phyloP scores from a whole-genome alignment of 1,140 invertebrate species.

The Lepidotrigona ventralis region DNA sequence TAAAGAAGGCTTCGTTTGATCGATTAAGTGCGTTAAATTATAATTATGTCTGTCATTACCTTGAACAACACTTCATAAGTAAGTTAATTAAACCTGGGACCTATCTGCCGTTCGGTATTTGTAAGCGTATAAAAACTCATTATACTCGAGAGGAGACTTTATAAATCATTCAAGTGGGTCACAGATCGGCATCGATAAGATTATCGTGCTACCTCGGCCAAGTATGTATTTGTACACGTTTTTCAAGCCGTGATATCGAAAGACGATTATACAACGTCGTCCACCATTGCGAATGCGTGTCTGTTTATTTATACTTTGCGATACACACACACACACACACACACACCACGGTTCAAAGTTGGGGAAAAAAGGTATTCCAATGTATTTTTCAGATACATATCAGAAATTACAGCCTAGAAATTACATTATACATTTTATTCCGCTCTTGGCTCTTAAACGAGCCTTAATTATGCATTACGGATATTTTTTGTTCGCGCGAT shows the following conservation, averaged over 20 bases:
- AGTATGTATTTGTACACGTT: slow-evolving; percentile 7
- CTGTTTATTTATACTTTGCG: slow-evolving; percentile 11
- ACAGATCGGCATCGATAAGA: slow-evolving; percentile 31
- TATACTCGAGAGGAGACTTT: slow-evolving; percentile 17
- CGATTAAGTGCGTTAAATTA: neutral
- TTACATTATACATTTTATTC: too few relatives aligned
- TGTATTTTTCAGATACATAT: neutral
- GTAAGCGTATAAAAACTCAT: slow-evolving; percentile 14
- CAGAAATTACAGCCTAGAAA: neutral
- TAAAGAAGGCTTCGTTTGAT: neutral
- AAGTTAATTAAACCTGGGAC: neutral
- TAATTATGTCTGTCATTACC: neutral
- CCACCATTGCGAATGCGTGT: neutral
- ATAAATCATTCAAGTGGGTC: slow-evolving; percentile 34
- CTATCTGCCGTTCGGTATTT: slow-evolving; percentile 17
- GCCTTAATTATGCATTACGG: neutral
- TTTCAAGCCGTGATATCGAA: neutral
- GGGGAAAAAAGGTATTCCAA: neutral
- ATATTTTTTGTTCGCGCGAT: neutral
- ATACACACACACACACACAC: neutral
- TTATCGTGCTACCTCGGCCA: slow-evolving; percentile 9
- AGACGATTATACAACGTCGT: slow-evolving; percentile 19
- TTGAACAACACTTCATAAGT: neutral
- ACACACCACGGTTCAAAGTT: neutral
- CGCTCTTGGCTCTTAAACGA: neutral